These are phyloP conservation scores for Agriopis marginaria DNA, from an alignment of 2,888 invertebrate species.

Conservation along the genomic window DNA sequence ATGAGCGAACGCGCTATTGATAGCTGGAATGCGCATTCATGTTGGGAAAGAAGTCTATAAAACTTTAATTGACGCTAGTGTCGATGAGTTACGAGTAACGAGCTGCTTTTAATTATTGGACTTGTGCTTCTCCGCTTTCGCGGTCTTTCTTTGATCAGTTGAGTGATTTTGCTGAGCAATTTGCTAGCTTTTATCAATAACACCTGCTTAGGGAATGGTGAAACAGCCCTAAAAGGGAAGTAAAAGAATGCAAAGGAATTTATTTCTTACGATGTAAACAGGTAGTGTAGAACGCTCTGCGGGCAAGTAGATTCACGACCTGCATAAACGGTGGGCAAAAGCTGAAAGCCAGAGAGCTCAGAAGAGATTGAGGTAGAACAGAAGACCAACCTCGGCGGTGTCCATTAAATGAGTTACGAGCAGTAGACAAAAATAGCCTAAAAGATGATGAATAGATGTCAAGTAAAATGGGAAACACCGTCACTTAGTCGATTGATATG, in stretches of 20 bases:
- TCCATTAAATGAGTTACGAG: not conserved
- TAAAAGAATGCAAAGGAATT: too few relatives aligned
- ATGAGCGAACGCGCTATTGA: conserved; percentile 23
- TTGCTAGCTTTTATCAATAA: not conserved
- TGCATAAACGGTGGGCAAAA: too few relatives aligned
- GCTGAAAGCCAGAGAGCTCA: too few relatives aligned
- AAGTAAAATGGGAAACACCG: not conserved
- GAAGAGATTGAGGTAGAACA: not conserved
- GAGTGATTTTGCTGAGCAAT: not conserved
- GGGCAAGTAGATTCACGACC: too few relatives aligned
- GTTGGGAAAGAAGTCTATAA: conserved; percentile 31
- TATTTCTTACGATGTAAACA: too few relatives aligned
- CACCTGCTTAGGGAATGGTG: not conserved
- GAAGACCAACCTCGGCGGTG: not conserved
- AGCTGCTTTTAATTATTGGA: conserved; percentile 7
- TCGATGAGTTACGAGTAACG: conserved; percentile 15
- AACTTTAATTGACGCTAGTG: conserved; percentile 30
- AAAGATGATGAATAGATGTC: not conserved
- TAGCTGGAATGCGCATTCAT: conserved; percentile 29
- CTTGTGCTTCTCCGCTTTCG: conserved; percentile 1
- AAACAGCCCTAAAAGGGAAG: not conserved
- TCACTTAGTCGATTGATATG: conserved; percentile 1
- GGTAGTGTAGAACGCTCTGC: too few relatives aligned
- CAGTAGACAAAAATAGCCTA: not conserved
- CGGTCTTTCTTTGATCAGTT: conserved; percentile 10